Evolutionary conservation across 2,888 invertebrate species (phyloP).

Genomic region (Drosophila paramelanica): DNA sequence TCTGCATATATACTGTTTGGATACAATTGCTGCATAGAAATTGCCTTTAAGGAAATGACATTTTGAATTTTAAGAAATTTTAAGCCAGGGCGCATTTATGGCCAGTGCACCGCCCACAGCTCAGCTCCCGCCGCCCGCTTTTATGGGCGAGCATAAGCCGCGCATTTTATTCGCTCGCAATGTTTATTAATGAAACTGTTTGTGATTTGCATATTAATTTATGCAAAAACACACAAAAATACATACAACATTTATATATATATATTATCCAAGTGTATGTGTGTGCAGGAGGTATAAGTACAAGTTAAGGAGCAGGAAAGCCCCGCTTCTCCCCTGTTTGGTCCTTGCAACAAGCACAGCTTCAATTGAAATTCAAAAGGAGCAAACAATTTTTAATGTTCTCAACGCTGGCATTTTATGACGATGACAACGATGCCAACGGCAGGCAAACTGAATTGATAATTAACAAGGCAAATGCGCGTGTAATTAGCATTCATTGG

Average conservation of each 20-base stretch:
- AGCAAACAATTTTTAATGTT: constrained; percentile 75
- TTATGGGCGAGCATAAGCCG: constrained; percentile 75
- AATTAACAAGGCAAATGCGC: constrained; percentile 82
- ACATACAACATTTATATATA: constrained; percentile 34
- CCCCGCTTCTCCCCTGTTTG: neutral
- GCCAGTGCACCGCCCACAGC: constrained; percentile 19
- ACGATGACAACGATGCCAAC: constrained; percentile 53
- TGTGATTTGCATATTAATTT: constrained; percentile 83
- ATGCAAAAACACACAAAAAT: constrained; percentile 72
- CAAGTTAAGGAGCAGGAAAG: constrained; percentile 5
- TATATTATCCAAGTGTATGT: constrained; percentile 25
- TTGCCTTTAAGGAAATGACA: constrained; percentile 60
- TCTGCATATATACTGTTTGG: constrained; percentile 39
- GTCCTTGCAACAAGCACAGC: constrained; percentile 2
- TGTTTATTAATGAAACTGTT: constrained; percentile 83
- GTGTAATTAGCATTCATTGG: constrained; percentile 80
- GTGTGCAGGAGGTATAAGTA: constrained; percentile 10
- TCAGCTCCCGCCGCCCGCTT: constrained; percentile 37
- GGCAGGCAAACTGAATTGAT: constrained; percentile 77
- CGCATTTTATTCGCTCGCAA: constrained; percentile 72
- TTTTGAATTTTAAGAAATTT: constrained; percentile 40
- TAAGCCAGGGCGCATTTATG: constrained; percentile 49
- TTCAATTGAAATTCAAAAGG: constrained; percentile 78
- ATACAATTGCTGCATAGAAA: constrained; percentile 55
- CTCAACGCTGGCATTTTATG: constrained; percentile 72